These are phyloP conservation scores for Bruchidius siliquastri DNA, from an alignment of 2,888 invertebrate species.

Conservation along the genomic window DNA sequence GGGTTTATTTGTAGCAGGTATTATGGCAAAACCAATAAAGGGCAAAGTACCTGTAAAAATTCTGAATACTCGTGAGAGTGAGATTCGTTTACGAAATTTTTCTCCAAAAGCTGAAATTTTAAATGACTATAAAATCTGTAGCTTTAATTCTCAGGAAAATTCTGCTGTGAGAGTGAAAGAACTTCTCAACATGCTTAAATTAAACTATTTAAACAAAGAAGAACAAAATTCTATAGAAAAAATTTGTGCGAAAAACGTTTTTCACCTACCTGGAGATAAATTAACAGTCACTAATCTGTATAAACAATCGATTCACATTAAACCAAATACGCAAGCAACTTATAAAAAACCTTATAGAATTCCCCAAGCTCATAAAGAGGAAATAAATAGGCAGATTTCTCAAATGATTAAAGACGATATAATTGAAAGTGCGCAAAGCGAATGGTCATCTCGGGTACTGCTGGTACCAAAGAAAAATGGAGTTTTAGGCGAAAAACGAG, in stretches of 20 bases:
- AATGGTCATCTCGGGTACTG: not conserved
- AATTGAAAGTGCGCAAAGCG: not conserved
- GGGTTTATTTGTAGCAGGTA: no score
- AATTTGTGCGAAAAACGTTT: slow-evolving; percentile 17
- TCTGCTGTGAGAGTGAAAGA: no score
- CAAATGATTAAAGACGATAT: not conserved
- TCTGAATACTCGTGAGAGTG: no score
- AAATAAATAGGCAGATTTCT: not conserved
- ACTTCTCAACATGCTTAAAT: not conserved
- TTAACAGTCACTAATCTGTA: slow-evolving; percentile 24
- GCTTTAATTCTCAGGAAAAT: no score
- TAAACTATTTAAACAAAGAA: not conserved
- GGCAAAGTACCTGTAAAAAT: no score
- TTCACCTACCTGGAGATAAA: slow-evolving; percentile 19
- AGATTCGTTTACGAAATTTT: no score
- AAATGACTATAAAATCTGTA: no score
- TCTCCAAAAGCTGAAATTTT: no score
- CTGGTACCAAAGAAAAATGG: slow-evolving; percentile 1
- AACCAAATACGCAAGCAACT: slow-evolving; percentile 15
- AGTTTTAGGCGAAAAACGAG: not conserved
- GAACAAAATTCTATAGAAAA: not conserved
- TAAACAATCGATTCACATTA: slow-evolving; percentile 21
- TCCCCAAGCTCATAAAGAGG: not conserved
- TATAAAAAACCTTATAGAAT: slow-evolving; percentile 18
- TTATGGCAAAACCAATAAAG: no score